Percentiles rank a stretch among this genome's conserved stretches.
These are phyloP conservation scores for Schizopygopsis pylzovi DNA, from an alignment of 2,797 vertebrate genomes.

Conservation along the genomic window DNA sequence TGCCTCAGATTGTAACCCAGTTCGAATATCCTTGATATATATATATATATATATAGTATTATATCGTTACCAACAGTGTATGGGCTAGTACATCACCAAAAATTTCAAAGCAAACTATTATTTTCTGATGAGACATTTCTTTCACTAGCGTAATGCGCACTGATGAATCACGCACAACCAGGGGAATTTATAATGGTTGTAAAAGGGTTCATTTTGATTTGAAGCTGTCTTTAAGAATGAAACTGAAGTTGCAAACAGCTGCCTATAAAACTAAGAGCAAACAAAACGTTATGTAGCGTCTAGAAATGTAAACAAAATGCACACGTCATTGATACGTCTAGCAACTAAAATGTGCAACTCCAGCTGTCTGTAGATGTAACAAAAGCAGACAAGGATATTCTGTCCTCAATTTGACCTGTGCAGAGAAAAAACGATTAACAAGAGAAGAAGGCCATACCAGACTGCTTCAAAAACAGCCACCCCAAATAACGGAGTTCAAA, in stretches of 20 bases:
- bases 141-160: neutral
- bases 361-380: neutral
- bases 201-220: neutral
- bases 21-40: neutral
- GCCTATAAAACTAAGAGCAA: neutral
- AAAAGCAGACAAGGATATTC: neutral
- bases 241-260: neutral
- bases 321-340: neutral
- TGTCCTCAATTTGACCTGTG: neutral
- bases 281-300: neutral
- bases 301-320: neutral
- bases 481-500: conserved; percentile 40
- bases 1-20: neutral
- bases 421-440: conserved; percentile 8
- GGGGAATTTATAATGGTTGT: neutral
- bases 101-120: neutral
- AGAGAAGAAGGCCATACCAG: neutral
- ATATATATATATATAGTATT: neutral
- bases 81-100: neutral
- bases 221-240: neutral
- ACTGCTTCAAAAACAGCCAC: neutral
- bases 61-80: neutral
- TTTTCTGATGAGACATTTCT: neutral
- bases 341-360: neutral
- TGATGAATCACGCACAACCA: neutral